Base-by-base conservation (phyloP, 2,113 vertebrate species). In the Uria lomvia region DNA sequence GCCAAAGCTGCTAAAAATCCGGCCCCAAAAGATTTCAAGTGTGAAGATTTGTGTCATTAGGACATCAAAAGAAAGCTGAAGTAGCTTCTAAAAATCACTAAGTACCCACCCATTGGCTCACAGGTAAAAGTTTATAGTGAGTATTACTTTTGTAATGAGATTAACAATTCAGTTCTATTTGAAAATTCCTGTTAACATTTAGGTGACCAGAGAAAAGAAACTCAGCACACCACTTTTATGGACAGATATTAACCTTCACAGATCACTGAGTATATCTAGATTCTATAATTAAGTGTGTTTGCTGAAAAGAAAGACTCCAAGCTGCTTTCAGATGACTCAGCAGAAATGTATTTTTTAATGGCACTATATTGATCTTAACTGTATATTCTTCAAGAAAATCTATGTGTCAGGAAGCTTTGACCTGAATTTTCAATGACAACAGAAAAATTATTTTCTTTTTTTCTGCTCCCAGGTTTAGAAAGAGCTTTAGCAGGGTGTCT, bases 171-270 rank as follows among this genome's bases (percentile, higher is more conserved):
- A 59, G 60, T 86, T 86, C 38, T 45, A 14, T 81, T 88, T 92
- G 73, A 86, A 85, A 96, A 79, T 66, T 92, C 38, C 29, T 63
- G 30, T 78, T 94, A 87, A 81, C 21, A 26, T 74, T 65, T 34
- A 65, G 10, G 43, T 2, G 2, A 80, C 40, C 24, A 66, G 43
- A 66, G 34, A 88, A 79, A 87, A 91, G 66, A 92, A 71, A 78
- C 21, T 53, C 45, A 68, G 27, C 45, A 74, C 32, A 79, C 84
- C 63, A 76, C 17, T 92, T 92, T 86, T 94, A 93, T 90, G 43
- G 63, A 72, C 29, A 78, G 72, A 94, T 94, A 80, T 86, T 95
- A 95, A 90, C 96, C 94, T 97, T 97, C 96, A 96, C 65, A 90
- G 94, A 87, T 96, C 90, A 90, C 68, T 89, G 94, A 91, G 47